Base-by-base conservation (phyloP, 2,797 vertebrate genomes). In the Brotula barbata region DNA sequence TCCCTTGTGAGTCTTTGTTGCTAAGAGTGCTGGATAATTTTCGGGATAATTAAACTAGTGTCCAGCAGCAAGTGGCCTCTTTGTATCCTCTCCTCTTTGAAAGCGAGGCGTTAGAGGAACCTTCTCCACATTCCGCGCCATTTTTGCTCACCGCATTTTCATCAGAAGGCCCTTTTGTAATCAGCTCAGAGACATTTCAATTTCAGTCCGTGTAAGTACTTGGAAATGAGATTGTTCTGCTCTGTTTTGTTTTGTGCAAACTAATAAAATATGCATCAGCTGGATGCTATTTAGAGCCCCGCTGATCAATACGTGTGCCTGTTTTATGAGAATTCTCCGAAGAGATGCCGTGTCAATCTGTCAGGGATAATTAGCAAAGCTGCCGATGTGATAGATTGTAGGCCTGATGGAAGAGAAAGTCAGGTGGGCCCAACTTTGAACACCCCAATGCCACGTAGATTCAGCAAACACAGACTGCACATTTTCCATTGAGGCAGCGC, bases 211-310 rank as follows among this genome's bases (percentile, higher is more conserved):
- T 67, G 56, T 59, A 79, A 73, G 57, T 43, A 57, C 71, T 67
- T 15, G 66, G 75, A 87, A 89, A 89, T 84, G n/a, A 85, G 82
- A 89, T 84, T 75, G 72, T 84, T 82, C 58, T 75, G 59, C 19
- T 78, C 58, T 77, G 83, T 85, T 89, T 83, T 80, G 71, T 75
- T 85, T 78, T 82, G 79, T 70, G 73, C 75, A 81, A 77, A 80
- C 74, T 80, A 75, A 90, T 91, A 88, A 90, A 89, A 88, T 89
- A 90, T 91, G 84, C 87, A 89, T 89, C 67, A 66, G 78, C 68
- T 68, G 66, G 76, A 85, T 75, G 77, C 85, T 83, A 79, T 87
- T 86, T 85, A 80, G 71, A 84, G 80, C 49, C 46, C 25, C 1
- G 59, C 75, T 82, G 82, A 92, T 91, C 90, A 75, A 91, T 91